Evolutionary conservation across 2,113 vertebrate species (phyloP).

Genomic region (Lagopus muta): DNA sequence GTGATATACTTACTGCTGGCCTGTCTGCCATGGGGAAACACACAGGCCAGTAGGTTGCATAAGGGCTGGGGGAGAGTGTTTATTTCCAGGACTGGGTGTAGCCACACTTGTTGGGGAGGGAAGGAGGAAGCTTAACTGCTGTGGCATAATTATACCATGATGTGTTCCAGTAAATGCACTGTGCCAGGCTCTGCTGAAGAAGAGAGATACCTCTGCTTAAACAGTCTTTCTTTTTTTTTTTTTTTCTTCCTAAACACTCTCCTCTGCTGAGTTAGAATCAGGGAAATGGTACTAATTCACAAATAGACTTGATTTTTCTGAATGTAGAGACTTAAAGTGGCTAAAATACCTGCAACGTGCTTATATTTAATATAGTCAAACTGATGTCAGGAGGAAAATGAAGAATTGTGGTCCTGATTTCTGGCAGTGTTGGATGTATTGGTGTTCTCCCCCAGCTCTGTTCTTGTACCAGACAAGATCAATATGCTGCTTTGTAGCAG

Average conservation of each 20-base stretch:
- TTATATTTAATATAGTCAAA: neutral
- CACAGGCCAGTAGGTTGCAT: neutral
- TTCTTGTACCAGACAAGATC: neutral
- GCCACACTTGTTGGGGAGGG: neutral
- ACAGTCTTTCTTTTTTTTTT: neutral
- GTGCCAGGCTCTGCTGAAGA: neutral
- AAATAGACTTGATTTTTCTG: neutral
- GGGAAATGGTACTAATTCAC: neutral
- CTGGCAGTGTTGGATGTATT: neutral
- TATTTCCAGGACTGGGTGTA: slow-evolving; percentile 39
- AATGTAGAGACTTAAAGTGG: neutral
- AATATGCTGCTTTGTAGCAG: neutral
- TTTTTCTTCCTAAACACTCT: neutral
- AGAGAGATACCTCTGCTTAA: neutral
- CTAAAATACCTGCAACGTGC: neutral
- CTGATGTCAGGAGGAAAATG: neutral
- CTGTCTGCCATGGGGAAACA: neutral
- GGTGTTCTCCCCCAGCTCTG: neutral
- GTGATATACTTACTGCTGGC: fast-evolving
- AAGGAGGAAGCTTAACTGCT: neutral
- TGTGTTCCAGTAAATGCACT: neutral
- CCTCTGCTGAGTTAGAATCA: neutral
- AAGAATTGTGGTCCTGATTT: neutral
- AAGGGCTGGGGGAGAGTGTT: neutral
- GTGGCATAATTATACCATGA: neutral